Evolutionary conservation across 2,888 invertebrate species (phyloP), one percentile per base, ranked within the genome.

Genomic region (Brenthis ino): DNA sequence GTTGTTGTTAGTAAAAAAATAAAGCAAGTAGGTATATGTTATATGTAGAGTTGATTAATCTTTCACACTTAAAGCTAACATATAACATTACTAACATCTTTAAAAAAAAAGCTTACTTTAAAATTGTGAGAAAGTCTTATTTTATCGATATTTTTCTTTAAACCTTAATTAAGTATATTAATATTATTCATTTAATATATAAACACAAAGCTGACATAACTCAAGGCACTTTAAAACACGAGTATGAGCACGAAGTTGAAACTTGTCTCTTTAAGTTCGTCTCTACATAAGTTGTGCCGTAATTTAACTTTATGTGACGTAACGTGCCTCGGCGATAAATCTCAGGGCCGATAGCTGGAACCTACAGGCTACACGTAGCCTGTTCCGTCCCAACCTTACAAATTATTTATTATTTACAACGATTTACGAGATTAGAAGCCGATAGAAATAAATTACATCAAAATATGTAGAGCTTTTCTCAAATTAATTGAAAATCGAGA

Each of bases 301-400:
- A 82, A 85, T 79, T 86, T 84, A 81, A 84, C 82, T 86, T 86
- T 82, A 85, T 83, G 85, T 82, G 83, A 82, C 85, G 78, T 80
- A 73, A 69, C 67, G 64, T 65, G 69, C 47, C 58, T 37, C 60
- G 53, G 69, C 54, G 65, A 71, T 69, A 71, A 61, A 69, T 65
- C 67, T 48, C 65, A 20, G 57, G 60, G 56, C 48, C 69, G 64
- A 67, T 64, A 60, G 71, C 64, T 68, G 67, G 56, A 51, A 20
- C 53, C 63, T 43, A 37, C 63, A 4, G 8, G 50, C 14, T 2
- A 5, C 48, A 20, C 51, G 51, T 43, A 13, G 53, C n/a, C 51
- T 12, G 16, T n/a, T n/a, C 61, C 28, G 16, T 6, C 37, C 33
- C 51, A n/a, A 53, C 28, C 53, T 12, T 33, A 33, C 12, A 51